These are phyloP conservation scores for Idaea dimidiata DNA, from an alignment of 2,888 invertebrate species.

Conservation along the genomic window DNA sequence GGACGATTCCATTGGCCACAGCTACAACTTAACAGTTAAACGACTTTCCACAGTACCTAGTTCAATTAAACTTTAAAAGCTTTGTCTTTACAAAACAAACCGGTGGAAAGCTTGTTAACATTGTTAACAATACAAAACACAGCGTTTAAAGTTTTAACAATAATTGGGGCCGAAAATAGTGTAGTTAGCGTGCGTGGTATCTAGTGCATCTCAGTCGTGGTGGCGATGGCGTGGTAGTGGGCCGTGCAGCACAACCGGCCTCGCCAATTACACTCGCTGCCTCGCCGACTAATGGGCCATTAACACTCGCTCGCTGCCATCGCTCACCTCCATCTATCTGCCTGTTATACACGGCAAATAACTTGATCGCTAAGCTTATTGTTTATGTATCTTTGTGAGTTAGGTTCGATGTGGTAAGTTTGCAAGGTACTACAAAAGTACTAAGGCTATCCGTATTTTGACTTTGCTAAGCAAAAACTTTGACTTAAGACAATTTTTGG, in stretches of 20 bases:
- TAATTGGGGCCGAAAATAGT: constrained; percentile 46
- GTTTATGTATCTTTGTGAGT: background rate
- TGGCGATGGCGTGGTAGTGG: constrained; percentile 39
- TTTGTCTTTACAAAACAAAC: background rate
- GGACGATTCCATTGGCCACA: no score
- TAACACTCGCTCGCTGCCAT: constrained; percentile 69
- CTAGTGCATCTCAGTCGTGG: constrained; percentile 53
- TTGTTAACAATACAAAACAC: constrained; percentile 3
- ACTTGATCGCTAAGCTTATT: background rate
- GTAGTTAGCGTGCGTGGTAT: constrained; percentile 63
- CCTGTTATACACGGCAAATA: constrained; percentile 8
- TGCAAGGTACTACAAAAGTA: no score
- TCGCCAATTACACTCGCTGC: constrained; percentile 65
- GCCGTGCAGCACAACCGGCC: constrained; percentile 41
- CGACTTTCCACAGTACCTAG: no score
- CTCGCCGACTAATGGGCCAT: constrained; percentile 69
- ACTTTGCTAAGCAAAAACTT: no score
- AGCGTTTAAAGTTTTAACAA: constrained; percentile 14
- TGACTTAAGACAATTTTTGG: no score
- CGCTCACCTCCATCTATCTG: constrained; percentile 52
- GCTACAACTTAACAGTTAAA: no score
- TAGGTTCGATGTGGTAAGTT: constrained; percentile 20
- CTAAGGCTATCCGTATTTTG: no score
- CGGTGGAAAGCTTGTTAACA: background rate
- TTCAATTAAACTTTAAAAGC: no score